phyloP scores from a whole-genome alignment of 2,888 invertebrate species.

The Leptarthrus brevirostris region DNA sequence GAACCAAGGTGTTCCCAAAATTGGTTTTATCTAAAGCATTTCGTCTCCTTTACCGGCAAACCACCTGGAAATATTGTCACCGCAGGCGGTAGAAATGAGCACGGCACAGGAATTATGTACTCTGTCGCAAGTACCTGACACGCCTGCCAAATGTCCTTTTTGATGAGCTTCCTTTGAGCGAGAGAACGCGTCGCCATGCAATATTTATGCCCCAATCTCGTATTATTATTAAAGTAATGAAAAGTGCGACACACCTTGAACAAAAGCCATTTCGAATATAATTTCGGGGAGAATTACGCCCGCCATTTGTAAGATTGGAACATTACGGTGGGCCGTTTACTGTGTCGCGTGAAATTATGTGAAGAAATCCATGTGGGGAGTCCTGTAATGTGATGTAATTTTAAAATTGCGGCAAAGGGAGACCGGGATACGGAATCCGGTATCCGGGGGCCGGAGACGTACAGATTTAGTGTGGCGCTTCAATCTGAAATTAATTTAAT shows the following conservation, averaged over 20 bases:
- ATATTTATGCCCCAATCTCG: constrained; percentile 42
- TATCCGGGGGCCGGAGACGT: neutral
- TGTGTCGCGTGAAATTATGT: constrained; percentile 1
- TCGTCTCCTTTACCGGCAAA: neutral
- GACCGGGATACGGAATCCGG: neutral
- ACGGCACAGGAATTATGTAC: constrained; percentile 17
- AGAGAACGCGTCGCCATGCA: constrained; percentile 3
- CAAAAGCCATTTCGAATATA: constrained; percentile 28
- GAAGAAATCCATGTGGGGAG: constrained; percentile 15
- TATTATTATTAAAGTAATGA: constrained; percentile 47
- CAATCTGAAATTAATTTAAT: constrained; percentile 1
- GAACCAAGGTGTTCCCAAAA: constrained; percentile 28
- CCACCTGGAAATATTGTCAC: constrained; percentile 4
- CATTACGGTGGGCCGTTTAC: constrained; percentile 18
- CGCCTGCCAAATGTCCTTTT: constrained; percentile 21
- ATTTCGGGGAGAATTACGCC: constrained; percentile 26
- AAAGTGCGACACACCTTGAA: constrained; percentile 30
- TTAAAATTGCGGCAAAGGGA: neutral
- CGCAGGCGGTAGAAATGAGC: constrained; percentile 2
- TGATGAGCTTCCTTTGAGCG: neutral
- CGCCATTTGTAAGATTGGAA: constrained; percentile 36
- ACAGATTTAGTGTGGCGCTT: neutral
- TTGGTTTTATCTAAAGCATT: constrained; percentile 44
- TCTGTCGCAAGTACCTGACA: constrained; percentile 11
- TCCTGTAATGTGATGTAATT: constrained; percentile 7